Conservation (phyloP, 64 coral and sea anemone species). For the Dendrophyllia cribrosa region DNA sequence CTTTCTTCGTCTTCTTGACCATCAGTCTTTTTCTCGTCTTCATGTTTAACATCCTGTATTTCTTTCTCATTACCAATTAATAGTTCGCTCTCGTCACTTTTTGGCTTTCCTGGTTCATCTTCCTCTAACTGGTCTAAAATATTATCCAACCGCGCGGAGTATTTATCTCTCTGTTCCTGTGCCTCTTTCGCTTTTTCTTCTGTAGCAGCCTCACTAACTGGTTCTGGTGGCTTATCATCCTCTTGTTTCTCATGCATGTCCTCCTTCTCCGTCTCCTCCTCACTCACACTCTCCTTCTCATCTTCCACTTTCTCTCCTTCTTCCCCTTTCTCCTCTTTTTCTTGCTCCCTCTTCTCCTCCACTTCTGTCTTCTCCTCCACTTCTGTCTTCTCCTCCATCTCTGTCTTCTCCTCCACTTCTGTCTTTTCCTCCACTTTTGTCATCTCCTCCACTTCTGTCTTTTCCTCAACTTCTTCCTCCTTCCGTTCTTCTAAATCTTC, state of each 20-base stretch:
- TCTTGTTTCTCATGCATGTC: constrained; percentile 1
- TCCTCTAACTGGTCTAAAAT: constrained; percentile 76
- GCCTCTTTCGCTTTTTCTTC: background rate
- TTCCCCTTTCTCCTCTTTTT: background rate
- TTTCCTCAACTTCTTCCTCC: background rate
- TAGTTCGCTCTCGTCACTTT: background rate
- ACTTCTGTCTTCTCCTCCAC: background rate
- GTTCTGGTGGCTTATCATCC: background rate
- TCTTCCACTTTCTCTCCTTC: background rate
- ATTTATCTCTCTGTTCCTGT: constrained; percentile 47
- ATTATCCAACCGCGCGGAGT: constrained; percentile 71
- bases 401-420: background rate
- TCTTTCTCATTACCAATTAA: constrained; percentile 47
- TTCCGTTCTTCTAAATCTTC: background rate
- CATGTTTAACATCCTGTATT: background rate
- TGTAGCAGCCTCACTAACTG: background rate
- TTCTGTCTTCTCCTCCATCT: background rate
- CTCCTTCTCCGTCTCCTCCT: background rate
- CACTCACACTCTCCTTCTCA: background rate
- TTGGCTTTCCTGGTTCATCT: background rate
- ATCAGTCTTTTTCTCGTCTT: constrained; percentile 17
- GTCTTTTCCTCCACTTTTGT: background rate
- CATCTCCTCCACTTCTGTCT: background rate
- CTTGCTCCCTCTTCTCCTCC: background rate
- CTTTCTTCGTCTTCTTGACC: constrained; percentile 10